A percentile compares a stretch with the other conserved stretches of the same genome.
Evolutionary conservation across 2,113 vertebrate genomes (phyloP).

Genomic region (Mesoclemmys tuberculata): DNA sequence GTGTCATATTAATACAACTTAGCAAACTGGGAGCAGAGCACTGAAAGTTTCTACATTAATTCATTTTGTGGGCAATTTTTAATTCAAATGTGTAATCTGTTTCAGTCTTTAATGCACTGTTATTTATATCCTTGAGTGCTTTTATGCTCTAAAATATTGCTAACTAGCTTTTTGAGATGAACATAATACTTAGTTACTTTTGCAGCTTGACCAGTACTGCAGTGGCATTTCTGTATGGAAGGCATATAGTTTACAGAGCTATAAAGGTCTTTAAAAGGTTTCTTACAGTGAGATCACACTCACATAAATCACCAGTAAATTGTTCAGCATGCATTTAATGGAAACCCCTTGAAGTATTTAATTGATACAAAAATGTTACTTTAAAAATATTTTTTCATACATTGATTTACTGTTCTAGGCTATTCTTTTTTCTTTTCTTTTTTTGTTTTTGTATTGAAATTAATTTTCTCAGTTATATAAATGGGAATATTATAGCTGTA

Average conservation of each 20-base stretch:
- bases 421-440: neutral
- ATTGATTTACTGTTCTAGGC: neutral
- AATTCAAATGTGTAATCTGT: neutral
- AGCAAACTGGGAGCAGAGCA: neutral
- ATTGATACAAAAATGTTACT: conserved; percentile 5
- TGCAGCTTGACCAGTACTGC: neutral
- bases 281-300: conserved; percentile 25
- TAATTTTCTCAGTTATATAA: neutral
- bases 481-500: neutral
- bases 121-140: neutral
- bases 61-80: conserved; percentile 9
- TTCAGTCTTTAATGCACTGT: neutral
- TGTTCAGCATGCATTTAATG: conserved; percentile 32
- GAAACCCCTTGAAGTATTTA: conserved; percentile 31
- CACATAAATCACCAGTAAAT: conserved; percentile 17
- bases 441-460: neutral
- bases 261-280: conserved; percentile 40
- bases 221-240: conserved; percentile 5
- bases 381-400: conserved; percentile 1
- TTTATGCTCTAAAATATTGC: neutral
- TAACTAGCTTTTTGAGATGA: conserved; percentile 8
- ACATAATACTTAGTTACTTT: neutral
- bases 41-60: neutral
- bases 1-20: neutral
- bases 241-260: neutral